Evolutionary conservation across 1,140 invertebrate species (phyloP).

Genomic region (Charaxes varanes): DNA sequence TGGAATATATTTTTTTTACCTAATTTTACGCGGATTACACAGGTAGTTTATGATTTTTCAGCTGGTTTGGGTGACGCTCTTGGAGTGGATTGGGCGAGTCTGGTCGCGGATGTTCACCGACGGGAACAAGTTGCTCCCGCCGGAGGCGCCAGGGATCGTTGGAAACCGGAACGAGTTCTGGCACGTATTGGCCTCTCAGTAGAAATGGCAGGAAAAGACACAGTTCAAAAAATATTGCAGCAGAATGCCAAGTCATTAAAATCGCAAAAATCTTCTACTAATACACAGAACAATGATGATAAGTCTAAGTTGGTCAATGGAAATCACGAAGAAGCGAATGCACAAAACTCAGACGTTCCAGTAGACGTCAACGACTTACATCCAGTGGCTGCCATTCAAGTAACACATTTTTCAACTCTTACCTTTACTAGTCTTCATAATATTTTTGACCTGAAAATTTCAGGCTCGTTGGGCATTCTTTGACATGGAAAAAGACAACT

Average conservation of each 20-base stretch:
- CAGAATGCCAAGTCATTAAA: constrained; percentile 62
- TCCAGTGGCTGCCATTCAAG: constrained; percentile 78
- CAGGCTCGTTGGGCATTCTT: too few species aligned
- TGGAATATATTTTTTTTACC: too few species aligned
- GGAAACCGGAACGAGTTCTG: constrained; percentile 83
- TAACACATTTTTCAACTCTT: constrained; percentile 28
- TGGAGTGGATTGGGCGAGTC: constrained; percentile 93
- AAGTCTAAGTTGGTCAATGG: constrained; percentile 28
- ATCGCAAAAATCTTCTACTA: constrained; percentile 16
- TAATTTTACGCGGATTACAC: too few species aligned
- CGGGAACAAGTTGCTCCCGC: constrained; percentile 72
- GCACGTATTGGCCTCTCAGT: constrained; percentile 83
- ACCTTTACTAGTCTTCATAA: not conserved
- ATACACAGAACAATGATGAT: constrained; percentile 24
- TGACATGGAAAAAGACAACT: too few species aligned
- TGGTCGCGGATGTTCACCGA: constrained; percentile 84
- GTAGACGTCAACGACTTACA: constrained; percentile 59
- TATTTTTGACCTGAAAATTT: not conserved
- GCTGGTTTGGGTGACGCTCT: constrained; percentile 88
- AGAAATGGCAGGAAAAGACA: constrained; percentile 79
- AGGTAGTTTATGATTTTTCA: too few species aligned
- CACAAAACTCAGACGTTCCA: constrained; percentile 7
- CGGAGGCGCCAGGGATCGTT: constrained; percentile 80
- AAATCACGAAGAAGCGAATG: constrained; percentile 20
- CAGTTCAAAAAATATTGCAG: constrained; percentile 77